Evolutionary conservation across 2,888 invertebrate species (phyloP), one percentile per base, ranked within the genome.

Genomic region (Cheilosia scutellata): DNA sequence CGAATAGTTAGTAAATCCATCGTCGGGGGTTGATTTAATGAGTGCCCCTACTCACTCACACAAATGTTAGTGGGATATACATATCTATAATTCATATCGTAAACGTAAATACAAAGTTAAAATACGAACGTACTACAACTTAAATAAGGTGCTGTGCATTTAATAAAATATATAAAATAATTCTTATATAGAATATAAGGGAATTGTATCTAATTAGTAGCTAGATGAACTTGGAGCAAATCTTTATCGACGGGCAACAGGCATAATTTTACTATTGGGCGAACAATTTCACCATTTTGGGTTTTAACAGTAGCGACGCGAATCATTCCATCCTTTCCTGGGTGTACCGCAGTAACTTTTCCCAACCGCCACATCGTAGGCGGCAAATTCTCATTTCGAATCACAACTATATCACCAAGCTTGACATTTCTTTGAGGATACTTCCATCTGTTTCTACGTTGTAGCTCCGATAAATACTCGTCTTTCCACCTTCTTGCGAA

Each of bases 251-350:
- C 29, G 25, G 44, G 71, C 58, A 71, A 60, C 29, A 60, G 49
- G 27, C 60, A 72, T 6, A 53, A 31, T 53, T 72, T 60, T 3
- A 62, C 51, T 20, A 62, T 29, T 27, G 51, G 40, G 16, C 60
- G 40, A 3, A 53, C 11, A 37, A 72, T 51, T 2, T 72, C 33
- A 9, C 71, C 71, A 3, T 60, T 49, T 20, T 51, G 33, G 31
- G 49, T 71, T 60, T 40, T 37, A 9, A 60, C 13, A 0, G 16
- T 60, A 20, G 20, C 71, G 5, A 72, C 71, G 20, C 71, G 60
- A 13, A 72, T 44, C 16, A 9, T 47, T 40, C 58, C 71, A 71
- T 60, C 49, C 16, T 60, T 71, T 29, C 71, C 71, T 51, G 62
- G 40, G 13, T 51, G 40, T 31, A 62, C 53, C 13, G 16, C 40